These are phyloP conservation scores for Caenorhabditis zanzibari DNA, from an alignment of 2,888 invertebrate genomes.

Conservation along the genomic window DNA sequence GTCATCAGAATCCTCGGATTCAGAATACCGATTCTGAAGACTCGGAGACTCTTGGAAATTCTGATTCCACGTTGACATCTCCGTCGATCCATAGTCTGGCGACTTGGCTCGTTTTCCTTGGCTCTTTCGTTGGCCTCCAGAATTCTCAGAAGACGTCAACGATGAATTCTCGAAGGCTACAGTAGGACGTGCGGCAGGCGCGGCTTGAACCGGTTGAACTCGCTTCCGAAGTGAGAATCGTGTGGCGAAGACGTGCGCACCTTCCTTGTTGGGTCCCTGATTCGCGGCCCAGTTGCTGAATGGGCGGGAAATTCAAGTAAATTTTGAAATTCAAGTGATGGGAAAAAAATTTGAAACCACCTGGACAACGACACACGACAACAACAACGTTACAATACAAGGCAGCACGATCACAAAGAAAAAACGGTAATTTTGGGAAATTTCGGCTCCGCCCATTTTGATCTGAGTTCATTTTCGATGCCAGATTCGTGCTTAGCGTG, in stretches of 20 bases:
- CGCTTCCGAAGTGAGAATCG: slow-evolving; percentile 59
- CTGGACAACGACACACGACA: slow-evolving; percentile 52
- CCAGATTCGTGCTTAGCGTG: background rate
- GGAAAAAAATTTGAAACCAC: slow-evolving; percentile 29
- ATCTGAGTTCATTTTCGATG: background rate
- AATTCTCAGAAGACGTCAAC: slow-evolving; percentile 3
- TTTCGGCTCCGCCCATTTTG: background rate
- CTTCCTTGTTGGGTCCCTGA: slow-evolving; percentile 60
- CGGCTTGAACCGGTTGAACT: slow-evolving; percentile 26
- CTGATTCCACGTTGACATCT: slow-evolving; percentile 60
- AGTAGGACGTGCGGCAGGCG: background rate
- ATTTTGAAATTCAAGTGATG: slow-evolving; percentile 12
- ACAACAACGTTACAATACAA: background rate
- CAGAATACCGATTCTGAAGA: background rate
- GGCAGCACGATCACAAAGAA: background rate
- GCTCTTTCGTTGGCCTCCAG: too few species aligned
- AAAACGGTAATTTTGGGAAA: background rate
- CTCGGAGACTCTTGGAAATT: slow-evolving; percentile 2
- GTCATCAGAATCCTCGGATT: background rate
- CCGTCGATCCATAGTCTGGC: slow-evolving; percentile 70
- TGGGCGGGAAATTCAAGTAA: slow-evolving; percentile 9
- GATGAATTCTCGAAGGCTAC: slow-evolving; percentile 15
- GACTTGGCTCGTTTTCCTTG: background rate
- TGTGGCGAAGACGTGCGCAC: slow-evolving; percentile 48
- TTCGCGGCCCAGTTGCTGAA: slow-evolving; percentile 62